Percentiles rank a stretch among this genome's conserved stretches.
These are phyloP conservation scores for Ictidomys tridecemlineatus DNA, from an alignment of 2,113 vertebrate genomes.

Conservation along the genomic window DNA sequence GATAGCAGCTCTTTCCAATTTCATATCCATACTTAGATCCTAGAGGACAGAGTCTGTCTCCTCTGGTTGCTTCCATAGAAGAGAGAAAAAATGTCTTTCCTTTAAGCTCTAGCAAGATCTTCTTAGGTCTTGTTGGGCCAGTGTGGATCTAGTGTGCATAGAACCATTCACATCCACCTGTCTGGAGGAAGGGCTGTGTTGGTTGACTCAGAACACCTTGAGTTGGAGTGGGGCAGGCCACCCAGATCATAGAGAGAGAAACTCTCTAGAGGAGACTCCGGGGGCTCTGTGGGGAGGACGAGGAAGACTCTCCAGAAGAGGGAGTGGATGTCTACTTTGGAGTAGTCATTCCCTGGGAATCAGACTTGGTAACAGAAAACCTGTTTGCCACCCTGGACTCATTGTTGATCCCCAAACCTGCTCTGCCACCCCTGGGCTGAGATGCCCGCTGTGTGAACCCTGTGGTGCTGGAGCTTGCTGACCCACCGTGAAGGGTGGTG, in stretches of 20 bases:
- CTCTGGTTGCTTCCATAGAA: neutral
- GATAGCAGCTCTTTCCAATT: neutral
- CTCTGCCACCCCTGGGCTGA: neutral
- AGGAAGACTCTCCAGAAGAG: neutral
- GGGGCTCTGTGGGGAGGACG: neutral
- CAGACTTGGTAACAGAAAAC: neutral
- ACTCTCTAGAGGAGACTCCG: neutral
- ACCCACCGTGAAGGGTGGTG: neutral
- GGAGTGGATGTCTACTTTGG: neutral
- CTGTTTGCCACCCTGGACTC: neutral
- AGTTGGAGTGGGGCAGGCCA: neutral
- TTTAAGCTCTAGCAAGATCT: neutral
- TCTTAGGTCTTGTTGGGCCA: neutral
- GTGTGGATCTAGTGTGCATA: neutral
- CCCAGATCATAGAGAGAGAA: neutral
- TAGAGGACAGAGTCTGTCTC: neutral
- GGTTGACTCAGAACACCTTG: neutral
- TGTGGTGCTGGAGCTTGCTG: neutral
- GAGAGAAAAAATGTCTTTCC: neutral
- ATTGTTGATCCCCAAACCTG: neutral
- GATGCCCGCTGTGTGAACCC: neutral
- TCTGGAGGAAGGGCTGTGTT: neutral
- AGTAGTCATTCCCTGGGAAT: neutral
- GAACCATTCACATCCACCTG: neutral
- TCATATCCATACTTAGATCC: neutral